Evolutionary conservation across 2,888 invertebrate genomes (phyloP), one percentile per base, ranked within the genome.

Genomic region (Hirtodrosophila cameraria): DNA sequence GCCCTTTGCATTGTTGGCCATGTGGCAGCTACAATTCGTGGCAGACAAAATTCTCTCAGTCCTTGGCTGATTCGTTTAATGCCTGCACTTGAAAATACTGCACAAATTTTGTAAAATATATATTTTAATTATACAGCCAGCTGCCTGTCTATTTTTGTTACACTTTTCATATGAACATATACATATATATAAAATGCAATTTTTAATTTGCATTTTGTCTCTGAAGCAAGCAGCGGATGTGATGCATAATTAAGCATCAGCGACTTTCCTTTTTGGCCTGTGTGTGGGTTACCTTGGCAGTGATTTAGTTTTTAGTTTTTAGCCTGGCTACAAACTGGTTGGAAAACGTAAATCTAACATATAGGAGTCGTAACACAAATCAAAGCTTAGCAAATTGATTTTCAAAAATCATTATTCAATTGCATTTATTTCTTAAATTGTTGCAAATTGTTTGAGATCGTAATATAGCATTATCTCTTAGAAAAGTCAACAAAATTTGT

Each of bases 191-290:
- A 36, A 38, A 42, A 50, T 39, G 50, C 57, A 62, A 62, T 50
- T 61, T 57, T 33, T 28, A 20, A 38, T 49, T 35, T n/a, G 18
- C 15, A 8, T 23, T 31, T 41, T 16, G 13, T 31, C 46, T 41
- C 27, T 39, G 25, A 43, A 23, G 38, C 50, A 23, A 8, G 2
- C 39, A 53, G 46, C 73, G 73, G 74, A 73, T 74, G 70, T 66
- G 49, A 70, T 73, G 66, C 75, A 66, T 62, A 50, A 73, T 73
- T 73, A 59, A 74, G 57, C 41, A 36, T n/a, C n/a, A n/a, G n/a
- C n/a, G 48, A 13, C 54, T 73, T 74, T 70, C 70, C 53, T 59
- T 65, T 74, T 65, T 53, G 61, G 48, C 30, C 31, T 28, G 28
- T 36, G 41, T 53, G 43, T 42, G 45, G 61, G 35, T 43, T 25